Conservation (phyloP, 2,797 vertebrate species). For the Platalea minor region DNA sequence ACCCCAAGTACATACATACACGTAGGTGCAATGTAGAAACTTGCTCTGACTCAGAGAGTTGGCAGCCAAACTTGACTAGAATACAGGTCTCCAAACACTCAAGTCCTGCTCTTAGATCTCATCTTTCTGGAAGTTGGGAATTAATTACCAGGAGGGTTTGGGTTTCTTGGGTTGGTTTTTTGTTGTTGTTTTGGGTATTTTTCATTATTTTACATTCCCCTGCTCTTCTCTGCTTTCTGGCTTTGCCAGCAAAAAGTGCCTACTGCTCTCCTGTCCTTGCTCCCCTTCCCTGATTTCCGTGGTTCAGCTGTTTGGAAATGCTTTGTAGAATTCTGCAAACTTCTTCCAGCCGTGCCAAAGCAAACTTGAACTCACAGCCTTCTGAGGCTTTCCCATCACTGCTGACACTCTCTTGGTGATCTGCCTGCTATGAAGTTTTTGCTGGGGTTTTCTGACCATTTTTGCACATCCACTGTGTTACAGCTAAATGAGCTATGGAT, state of each 20-base stretch:
- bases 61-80: background rate
- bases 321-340: slow-evolving; percentile 25
- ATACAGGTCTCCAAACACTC: background rate
- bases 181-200: no score
- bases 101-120: background rate
- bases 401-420: slow-evolving; percentile 35
- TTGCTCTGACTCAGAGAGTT: background rate
- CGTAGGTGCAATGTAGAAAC: background rate
- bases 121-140: background rate
- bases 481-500: slow-evolving; percentile 1
- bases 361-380: slow-evolving; percentile 54
- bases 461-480: slow-evolving; percentile 32
- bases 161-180: background rate
- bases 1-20: background rate
- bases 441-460: slow-evolving; percentile 45
- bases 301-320: slow-evolving; percentile 34
- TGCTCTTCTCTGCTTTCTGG: background rate
- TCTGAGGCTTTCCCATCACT: slow-evolving; percentile 57
- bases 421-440: slow-evolving; percentile 27
- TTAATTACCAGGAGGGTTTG: background rate
- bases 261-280: background rate
- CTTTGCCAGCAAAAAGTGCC: background rate
- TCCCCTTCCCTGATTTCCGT: background rate
- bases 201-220: background rate
- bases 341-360: slow-evolving; percentile 41